Conservation (phyloP, 2,888 invertebrate species). For the Latrodectus elegans region DNA sequence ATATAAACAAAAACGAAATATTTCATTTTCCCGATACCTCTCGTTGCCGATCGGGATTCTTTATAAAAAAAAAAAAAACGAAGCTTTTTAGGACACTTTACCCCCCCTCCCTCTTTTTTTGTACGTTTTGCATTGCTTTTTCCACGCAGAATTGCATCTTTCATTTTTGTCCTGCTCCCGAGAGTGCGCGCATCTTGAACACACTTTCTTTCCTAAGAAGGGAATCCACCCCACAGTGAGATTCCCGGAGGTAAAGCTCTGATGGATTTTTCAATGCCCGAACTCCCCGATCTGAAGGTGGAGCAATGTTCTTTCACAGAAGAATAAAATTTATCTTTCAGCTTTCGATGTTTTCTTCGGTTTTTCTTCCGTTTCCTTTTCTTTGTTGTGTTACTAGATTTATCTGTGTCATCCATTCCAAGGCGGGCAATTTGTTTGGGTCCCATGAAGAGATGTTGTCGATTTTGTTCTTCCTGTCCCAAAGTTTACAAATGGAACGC, state of each 20-base stretch:
- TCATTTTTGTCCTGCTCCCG: neutral
- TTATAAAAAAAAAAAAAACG: no score
- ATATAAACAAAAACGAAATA: neutral
- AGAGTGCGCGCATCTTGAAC: neutral
- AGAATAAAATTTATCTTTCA: conserved; percentile 36
- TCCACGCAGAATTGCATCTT: conserved; percentile 3
- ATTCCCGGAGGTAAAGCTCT: conserved; percentile 28
- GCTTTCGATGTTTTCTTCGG: conserved; percentile 19
- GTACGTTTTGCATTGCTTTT: neutral
- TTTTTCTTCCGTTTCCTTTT: conserved; percentile 15
- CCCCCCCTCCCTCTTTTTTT: neutral
- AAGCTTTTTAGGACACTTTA: neutral
- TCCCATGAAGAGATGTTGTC: conserved; percentile 13
- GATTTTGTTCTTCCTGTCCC: conserved; percentile 11
- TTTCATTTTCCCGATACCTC: neutral
- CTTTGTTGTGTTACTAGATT: conserved; percentile 8
- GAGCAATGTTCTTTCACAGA: neutral
- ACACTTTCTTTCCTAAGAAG: conserved; percentile 2
- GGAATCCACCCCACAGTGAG: conserved; percentile 13
- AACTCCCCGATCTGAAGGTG: neutral
- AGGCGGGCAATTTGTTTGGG: conserved; percentile 27
- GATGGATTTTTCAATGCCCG: conserved; percentile 19
- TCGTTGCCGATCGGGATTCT: no score
- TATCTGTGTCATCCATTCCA: conserved; percentile 31
- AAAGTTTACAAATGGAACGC: conserved; percentile 2